Conservation (phyloP, 1,140 invertebrate species). For the Sitobion miscanthi region DNA sequence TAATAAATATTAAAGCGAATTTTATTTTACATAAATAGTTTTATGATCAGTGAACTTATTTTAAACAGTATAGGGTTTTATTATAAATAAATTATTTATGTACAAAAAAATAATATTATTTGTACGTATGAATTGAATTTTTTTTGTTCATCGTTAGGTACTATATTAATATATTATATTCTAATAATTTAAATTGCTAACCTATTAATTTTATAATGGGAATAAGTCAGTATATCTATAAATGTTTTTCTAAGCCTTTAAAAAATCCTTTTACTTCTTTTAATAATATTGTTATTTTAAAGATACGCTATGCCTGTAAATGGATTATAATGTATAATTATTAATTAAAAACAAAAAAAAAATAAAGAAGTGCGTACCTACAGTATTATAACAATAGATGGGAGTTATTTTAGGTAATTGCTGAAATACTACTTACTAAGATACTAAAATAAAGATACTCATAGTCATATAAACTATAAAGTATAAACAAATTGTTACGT, state of each 20-base stretch:
- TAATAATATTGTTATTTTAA: not conserved
- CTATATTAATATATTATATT: not conserved
- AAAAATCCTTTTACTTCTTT: not conserved
- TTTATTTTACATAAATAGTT: not conserved
- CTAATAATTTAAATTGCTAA: not conserved
- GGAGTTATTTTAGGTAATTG: not conserved
- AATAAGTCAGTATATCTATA: not conserved
- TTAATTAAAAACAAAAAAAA: not conserved
- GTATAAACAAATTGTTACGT: too few species aligned
- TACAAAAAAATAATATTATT: not conserved
- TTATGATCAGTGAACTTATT: not conserved
- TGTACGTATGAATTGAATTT: not conserved
- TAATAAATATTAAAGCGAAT: not conserved
- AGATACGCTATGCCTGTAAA: not conserved
- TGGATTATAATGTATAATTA: not conserved
- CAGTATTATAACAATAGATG: not conserved
- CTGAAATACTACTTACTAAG: too few species aligned
- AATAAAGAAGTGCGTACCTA: too few species aligned
- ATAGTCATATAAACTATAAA: not conserved
- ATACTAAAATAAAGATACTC: not conserved
- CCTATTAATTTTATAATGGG: not conserved
- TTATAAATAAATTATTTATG: constrained; percentile 17
- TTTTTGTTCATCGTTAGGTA: not conserved
- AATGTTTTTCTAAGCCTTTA: not conserved
- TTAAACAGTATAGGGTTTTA: not conserved